These are phyloP conservation scores for Perca schrenkii DNA, from an alignment of 2,113 vertebrate species.

Conservation along the genomic window DNA sequence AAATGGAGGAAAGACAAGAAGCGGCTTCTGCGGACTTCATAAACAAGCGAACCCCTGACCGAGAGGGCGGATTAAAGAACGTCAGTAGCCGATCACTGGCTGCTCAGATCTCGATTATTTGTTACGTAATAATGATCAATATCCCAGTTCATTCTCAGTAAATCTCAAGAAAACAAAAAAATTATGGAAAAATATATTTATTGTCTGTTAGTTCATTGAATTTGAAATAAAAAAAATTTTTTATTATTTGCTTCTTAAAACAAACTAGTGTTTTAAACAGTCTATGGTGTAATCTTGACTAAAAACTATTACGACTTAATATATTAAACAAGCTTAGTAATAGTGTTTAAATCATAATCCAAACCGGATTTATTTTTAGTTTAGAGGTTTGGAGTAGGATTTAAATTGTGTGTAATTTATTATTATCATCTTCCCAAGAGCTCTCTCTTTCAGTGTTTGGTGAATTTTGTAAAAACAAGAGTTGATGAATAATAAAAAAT, in stretches of 20 bases:
- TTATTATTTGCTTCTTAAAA: background rate
- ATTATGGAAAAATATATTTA: background rate
- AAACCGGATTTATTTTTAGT: constrained; percentile 23
- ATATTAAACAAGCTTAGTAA: constrained; percentile 8
- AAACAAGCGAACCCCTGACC: constrained; percentile 30
- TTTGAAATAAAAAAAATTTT: no score
- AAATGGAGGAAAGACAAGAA: background rate
- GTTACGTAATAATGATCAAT: constrained; percentile 38
- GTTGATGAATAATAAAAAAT: constrained; percentile 5
- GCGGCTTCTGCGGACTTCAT: accelerated
- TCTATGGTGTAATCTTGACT: background rate
- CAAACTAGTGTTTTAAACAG: no score
- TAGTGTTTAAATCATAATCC: constrained; percentile 23
- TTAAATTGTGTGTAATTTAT: constrained; percentile 53
- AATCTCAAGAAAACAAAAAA: background rate
- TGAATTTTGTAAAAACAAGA: constrained; percentile 8
- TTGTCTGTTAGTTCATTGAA: background rate
- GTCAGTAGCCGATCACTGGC: constrained; percentile 17
- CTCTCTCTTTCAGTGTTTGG: background rate
- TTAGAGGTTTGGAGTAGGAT: constrained; percentile 29
- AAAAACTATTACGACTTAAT: constrained; percentile 2
- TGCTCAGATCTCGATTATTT: background rate
- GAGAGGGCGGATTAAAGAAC: background rate
- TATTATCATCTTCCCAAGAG: background rate
- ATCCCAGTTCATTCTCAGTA: background rate